phyloP scores from a whole-genome alignment of 2,113 vertebrate genomes.

The Arothron firmamentum region DNA sequence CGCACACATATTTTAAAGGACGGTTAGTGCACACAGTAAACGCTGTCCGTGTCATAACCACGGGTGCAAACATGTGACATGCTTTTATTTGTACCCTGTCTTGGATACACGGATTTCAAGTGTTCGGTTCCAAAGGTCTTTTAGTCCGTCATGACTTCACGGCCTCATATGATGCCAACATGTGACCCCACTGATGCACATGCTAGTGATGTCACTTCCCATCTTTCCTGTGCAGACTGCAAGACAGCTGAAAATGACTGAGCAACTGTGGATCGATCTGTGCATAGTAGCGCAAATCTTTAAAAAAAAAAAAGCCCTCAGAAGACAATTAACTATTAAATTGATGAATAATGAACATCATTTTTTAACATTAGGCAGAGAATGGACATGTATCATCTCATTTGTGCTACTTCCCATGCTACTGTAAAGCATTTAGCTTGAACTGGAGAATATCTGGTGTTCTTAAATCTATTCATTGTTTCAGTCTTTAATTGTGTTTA shows the following conservation, averaged over 20 bases:
- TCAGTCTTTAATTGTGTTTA: no score
- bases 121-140: conserved; percentile 2
- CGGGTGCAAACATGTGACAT: conserved; percentile 28
- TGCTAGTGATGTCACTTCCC: conserved; percentile 33
- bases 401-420: no score
- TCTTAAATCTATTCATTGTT: no score
- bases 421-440: no score
- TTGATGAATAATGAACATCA: no score
- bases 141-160: conserved; percentile 12
- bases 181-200: conserved; percentile 17
- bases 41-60: conserved; percentile 9
- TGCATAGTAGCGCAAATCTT: no score
- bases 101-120: conserved; percentile 17
- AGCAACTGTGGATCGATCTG: neutral
- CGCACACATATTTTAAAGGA: neutral
- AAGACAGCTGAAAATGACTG: conserved; percentile 4
- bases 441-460: no score
- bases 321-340: no score
- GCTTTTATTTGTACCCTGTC: conserved; percentile 22
- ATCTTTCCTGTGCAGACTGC: conserved; percentile 25
- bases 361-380: no score
- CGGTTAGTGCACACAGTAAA: neutral
- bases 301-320: no score
- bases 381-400: no score
- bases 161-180: conserved; percentile 32